Conservation (phyloP, 2,888 invertebrate species). For the Napeogenes sylphis region DNA sequence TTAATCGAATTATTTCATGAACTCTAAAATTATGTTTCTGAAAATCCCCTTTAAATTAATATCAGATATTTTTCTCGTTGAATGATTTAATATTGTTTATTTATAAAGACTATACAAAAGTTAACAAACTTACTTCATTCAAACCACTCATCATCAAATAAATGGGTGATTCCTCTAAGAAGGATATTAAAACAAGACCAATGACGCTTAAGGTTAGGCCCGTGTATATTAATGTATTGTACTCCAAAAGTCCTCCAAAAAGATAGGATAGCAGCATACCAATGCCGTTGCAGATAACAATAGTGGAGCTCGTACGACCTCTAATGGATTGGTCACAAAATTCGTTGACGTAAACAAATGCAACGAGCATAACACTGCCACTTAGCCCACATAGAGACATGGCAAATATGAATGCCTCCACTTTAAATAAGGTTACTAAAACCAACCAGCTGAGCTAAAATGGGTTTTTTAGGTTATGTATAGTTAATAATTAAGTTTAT, state of each 20-base stretch:
- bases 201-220: constrained; percentile 40
- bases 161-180: constrained; percentile 48
- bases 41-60: neutral
- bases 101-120: too few species aligned
- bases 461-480: too few species aligned
- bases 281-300: constrained; percentile 31
- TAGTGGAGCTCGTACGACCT: constrained; percentile 32
- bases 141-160: constrained; percentile 33
- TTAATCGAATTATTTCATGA: neutral
- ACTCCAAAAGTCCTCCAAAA: constrained; percentile 48
- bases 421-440: constrained; percentile 39
- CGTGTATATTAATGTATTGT: constrained; percentile 45
- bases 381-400: constrained; percentile 51
- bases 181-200: constrained; percentile 35
- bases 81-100: neutral
- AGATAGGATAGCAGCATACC: constrained; percentile 38
- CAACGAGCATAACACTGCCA: constrained; percentile 43
- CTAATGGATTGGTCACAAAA: constrained; percentile 35
- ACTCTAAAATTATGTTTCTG: neutral
- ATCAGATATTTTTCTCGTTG: neutral
- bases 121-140: constrained; percentile 40
- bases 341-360: constrained; percentile 37
- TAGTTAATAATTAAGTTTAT: too few species aligned
- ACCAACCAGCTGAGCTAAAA: constrained; percentile 51
- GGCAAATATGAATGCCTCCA: constrained; percentile 46